A percentile compares a stretch with the other conserved stretches of the same genome.
Evolutionary conservation across 1,140 invertebrate genomes (phyloP).

Genomic region (Drosophila elegans): DNA sequence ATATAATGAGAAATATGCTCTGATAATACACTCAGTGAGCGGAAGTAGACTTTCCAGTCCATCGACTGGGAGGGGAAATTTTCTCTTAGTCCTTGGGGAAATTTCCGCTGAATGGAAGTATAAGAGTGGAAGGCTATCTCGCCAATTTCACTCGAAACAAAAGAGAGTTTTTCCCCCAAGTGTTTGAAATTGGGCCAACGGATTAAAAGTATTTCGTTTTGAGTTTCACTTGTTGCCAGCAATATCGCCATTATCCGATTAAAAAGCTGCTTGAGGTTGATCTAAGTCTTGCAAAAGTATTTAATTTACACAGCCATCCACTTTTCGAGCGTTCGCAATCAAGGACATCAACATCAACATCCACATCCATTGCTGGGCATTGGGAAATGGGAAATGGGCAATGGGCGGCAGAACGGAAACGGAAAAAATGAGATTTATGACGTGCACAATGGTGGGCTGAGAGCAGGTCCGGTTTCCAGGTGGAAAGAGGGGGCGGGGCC

Average conservation of each 20-base stretch:
- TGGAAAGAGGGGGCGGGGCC: constrained; percentile 20
- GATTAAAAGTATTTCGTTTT: constrained; percentile 16
- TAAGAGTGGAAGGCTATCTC: constrained; percentile 38
- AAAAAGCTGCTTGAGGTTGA: background rate
- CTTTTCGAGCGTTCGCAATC: background rate
- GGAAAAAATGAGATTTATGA: constrained; percentile 83
- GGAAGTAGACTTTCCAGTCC: constrained; percentile 18
- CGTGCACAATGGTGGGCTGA: constrained; percentile 58
- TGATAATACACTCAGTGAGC: constrained; percentile 30
- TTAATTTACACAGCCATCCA: constrained; percentile 26
- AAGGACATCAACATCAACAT: constrained; percentile 2
- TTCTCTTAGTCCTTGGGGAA: constrained; percentile 27
- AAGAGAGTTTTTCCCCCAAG: constrained; percentile 21
- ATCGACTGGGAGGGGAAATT: constrained; percentile 31
- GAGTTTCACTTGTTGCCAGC: constrained; percentile 59
- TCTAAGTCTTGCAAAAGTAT: constrained; percentile 28
- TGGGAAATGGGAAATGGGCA: constrained; percentile 9
- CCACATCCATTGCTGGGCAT: constrained; percentile 16
- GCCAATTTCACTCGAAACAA: background rate
- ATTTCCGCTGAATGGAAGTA: constrained; percentile 55
- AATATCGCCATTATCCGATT: background rate
- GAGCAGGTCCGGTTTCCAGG: constrained; percentile 17
- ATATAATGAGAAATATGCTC: background rate
- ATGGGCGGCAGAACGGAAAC: constrained; percentile 66
- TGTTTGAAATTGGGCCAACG: constrained; percentile 46